phyloP scores from a whole-genome alignment of 2,888 invertebrate genomes.

The Palloptera scutellata region DNA sequence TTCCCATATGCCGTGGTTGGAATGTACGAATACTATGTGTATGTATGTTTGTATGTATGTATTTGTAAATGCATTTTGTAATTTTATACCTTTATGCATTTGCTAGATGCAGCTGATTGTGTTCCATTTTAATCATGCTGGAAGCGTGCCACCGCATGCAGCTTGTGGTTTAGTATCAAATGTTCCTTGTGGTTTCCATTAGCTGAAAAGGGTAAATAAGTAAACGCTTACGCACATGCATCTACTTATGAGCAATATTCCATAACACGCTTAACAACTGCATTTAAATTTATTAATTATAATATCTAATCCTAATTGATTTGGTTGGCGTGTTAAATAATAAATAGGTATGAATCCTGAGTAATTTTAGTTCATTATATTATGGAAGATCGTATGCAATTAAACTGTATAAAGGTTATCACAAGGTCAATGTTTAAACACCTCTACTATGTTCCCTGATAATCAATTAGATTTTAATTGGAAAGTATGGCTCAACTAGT shows the following conservation, averaged over 20 bases:
- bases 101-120: slow-evolving; percentile 19
- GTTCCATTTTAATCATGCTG: slow-evolving; percentile 21
- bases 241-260: neutral
- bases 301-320: neutral
- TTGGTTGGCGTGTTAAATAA: neutral
- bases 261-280: neutral
- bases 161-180: slow-evolving; percentile 37
- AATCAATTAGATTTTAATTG: too few species aligned
- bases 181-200: neutral
- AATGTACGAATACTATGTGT: too few species aligned
- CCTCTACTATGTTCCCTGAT: too few species aligned
- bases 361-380: neutral
- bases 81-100: slow-evolving; percentile 24
- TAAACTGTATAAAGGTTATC: too few species aligned
- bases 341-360: too few species aligned
- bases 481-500: too few species aligned
- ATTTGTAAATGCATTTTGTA: slow-evolving; percentile 1
- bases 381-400: neutral
- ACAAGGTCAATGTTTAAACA: too few species aligned
- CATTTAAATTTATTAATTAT: neutral
- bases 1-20: too few species aligned
- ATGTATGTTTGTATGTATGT: neutral
- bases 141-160: slow-evolving; percentile 44
- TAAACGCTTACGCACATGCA: neutral
- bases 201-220: too few species aligned